These are phyloP conservation scores for Scartelaos histophorus DNA, from an alignment of 2,113 vertebrate genomes.

Conservation along the genomic window DNA sequence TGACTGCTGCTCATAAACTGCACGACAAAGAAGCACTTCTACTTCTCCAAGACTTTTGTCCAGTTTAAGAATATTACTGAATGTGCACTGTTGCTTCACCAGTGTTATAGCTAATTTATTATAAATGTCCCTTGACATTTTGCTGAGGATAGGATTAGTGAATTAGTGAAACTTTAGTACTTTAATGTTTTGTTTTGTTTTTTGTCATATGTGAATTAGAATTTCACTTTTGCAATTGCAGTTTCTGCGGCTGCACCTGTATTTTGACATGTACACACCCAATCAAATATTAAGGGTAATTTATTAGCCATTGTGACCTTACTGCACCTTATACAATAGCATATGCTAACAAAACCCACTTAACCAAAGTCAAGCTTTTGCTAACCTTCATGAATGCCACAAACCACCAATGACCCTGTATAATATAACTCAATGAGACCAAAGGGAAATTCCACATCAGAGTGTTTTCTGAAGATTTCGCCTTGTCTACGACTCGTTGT, in stretches of 20 bases:
- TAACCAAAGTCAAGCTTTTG: conserved; percentile 12
- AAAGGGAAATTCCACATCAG: conserved; percentile 53
- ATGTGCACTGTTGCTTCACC: background rate
- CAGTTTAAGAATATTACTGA: background rate
- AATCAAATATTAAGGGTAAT: background rate
- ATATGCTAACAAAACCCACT: background rate
- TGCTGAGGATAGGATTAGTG: background rate
- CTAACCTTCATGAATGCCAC: conserved; percentile 19
- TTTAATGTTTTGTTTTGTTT: too few species aligned
- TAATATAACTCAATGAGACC: conserved; percentile 28
- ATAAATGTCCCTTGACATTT: background rate
- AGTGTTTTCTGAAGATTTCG: conserved; percentile 49
- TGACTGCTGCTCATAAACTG: conserved; percentile 37
- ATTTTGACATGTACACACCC: background rate
- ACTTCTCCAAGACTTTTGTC: conserved; percentile 7
- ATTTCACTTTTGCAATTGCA: too few species aligned
- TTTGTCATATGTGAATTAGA: too few species aligned
- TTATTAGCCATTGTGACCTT: background rate
- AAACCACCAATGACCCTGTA: conserved; percentile 37
- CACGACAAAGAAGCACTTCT: conserved; percentile 44
- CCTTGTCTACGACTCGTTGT: conserved; percentile 48
- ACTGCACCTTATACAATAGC: background rate
- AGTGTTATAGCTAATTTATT: background rate
- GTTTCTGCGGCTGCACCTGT: too few species aligned
- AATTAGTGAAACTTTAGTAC: too few species aligned